These are phyloP conservation scores for Nymphalis io DNA, from an alignment of 1,140 invertebrate genomes.

Conservation along the genomic window DNA sequence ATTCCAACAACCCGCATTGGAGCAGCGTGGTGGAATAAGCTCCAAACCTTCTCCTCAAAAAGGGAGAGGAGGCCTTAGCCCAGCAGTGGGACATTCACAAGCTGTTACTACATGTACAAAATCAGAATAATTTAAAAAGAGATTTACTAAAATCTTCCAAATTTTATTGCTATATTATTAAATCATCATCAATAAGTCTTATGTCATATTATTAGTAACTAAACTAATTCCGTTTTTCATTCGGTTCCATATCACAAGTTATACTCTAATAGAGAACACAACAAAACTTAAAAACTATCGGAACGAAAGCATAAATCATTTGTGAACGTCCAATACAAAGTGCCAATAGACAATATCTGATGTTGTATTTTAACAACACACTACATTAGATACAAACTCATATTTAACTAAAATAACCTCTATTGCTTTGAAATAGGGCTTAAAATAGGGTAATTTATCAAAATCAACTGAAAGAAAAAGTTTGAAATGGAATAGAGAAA, in stretches of 20 bases:
- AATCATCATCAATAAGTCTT: no score
- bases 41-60: no score
- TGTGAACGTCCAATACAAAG: constrained; percentile 50
- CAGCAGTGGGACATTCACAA: no score
- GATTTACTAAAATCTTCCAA: no score
- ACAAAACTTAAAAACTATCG: constrained; percentile 40
- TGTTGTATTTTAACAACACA: constrained; percentile 30
- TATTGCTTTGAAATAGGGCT: constrained; percentile 36
- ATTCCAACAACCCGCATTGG: no score
- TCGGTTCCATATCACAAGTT: background rate
- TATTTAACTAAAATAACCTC: background rate
- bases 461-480: constrained; percentile 24
- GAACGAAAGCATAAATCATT: constrained; percentile 66
- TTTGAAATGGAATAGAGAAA: constrained; percentile 38
- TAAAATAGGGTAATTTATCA: constrained; percentile 29
- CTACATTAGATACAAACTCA: background rate
- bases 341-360: constrained; percentile 65
- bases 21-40: no score
- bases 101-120: no score
- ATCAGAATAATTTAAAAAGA: no score
- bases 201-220: no score
- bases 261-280: constrained; percentile 5
- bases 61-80: no score
- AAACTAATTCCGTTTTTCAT: background rate
- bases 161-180: no score